Conservation (phyloP, 2,113 vertebrate genomes). For the Lethenteron reissneri region DNA sequence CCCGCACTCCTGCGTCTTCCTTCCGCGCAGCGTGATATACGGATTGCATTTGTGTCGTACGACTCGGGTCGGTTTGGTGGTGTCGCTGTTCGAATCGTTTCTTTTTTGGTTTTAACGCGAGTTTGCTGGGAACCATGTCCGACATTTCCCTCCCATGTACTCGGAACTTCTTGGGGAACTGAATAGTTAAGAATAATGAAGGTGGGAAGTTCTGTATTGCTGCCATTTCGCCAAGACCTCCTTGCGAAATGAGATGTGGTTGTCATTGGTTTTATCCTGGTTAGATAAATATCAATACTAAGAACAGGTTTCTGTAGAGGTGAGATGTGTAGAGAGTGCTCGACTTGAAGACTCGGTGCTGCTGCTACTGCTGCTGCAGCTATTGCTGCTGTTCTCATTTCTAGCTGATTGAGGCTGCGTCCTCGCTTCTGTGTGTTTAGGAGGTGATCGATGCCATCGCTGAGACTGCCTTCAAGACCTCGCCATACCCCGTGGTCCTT, state of each 20-base stretch:
- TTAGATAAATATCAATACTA: background rate
- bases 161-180: too few species aligned
- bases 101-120: background rate
- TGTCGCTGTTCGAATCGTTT: background rate
- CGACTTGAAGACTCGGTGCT: too few species aligned
- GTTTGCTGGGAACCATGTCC: too few species aligned
- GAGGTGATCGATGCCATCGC: conserved; percentile 95
- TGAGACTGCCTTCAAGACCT: conserved; percentile 93
- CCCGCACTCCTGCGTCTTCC: too few species aligned
- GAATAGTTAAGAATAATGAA: too few species aligned
- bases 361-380: too few species aligned
- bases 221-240: too few species aligned
- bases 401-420: conserved; percentile 9
- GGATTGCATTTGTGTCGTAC: too few species aligned
- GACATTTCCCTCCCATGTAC: too few species aligned
- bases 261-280: background rate
- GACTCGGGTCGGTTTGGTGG: background rate
- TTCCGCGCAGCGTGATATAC: background rate
- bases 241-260: background rate
- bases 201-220: too few species aligned
- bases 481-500: conserved; percentile 66
- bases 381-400: too few species aligned
- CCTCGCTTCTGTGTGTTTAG: conserved; percentile 26
- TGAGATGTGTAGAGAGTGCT: background rate
- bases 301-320: background rate